phyloP scores from a whole-genome alignment of 1,140 invertebrate species.

The Apis mellifera region Amel_HAv3.1 CM009931.2:15175001-15175500 shows the following conservation, averaged over 20 bases:
- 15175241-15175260: conserved; percentile 8
- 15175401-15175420: not conserved
- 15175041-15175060: not conserved
- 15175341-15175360: conserved; percentile 4
- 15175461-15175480: conserved; percentile 26
- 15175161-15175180: not conserved
- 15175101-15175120: not conserved
- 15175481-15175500: conserved; percentile 27
- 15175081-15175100: not conserved
- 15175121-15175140: conserved; percentile 14
- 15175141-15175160: conserved; percentile 2
- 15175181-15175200: not conserved
- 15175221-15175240: conserved; percentile 1
- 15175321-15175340: conserved; percentile 2
- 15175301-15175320: conserved; percentile 15
- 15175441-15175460: conserved; percentile 2
- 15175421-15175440: not conserved
- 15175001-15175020: conserved; percentile 28
- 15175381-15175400: not conserved
- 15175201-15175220: not conserved
- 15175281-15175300: conserved; percentile 8
- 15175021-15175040: conserved; percentile 15
- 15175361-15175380: not conserved
- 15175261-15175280: conserved; percentile 24
- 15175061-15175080: not conserved